Base-by-base conservation (phyloP, 1,140 invertebrate species). In the Conus ventricosus region DNA sequence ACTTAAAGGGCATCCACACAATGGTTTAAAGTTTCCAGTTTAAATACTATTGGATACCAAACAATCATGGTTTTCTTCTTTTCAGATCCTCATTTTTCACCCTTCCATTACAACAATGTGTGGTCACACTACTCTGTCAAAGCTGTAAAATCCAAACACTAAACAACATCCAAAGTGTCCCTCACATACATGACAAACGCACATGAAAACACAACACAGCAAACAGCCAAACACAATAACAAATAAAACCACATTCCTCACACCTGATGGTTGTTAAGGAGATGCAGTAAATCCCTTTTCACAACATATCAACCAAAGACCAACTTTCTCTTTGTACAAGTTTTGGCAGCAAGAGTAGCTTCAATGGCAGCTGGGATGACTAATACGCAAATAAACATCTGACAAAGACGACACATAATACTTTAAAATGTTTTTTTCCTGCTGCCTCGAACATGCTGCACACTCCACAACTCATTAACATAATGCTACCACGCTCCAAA, bases 301-400 rank as follows among this genome's bases (percentile, higher is more conserved):
- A 71, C 67, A 71, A 71, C 67, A 71, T 23, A 20, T 2, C 11
- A 63, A 71, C 11, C 67, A 20, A 71, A 71, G 67, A 7, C 7
- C 20, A 23, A 20, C 67, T 71, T 71, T 71, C 67, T 71, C 67
- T 71, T 71, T n/a, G 67, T 20, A 71, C 67, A 71, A 17, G 67
- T 71, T 71, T 71, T 71, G 67, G 67, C 67, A 71, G 67, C 67
- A 71, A 71, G 17, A 20, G 67, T 71, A 71, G 67, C 67, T 71
- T 71, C 67, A 71, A 71, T 71, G 67, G 67, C 67, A 71, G 67
- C 67, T n/a, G 20, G 67, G 67, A 71, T 71, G 67, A 71, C 67
- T 23, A 71, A 71, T 23, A 71, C 20, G 23, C 67, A 20, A 20
- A 71, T 71, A 71, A 71, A 71, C 20, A 23, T 71, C 20, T 71